These are phyloP conservation scores for Diabrotica undecimpunctata DNA, from an alignment of 1,140 invertebrate species.

Conservation along the genomic window DNA sequence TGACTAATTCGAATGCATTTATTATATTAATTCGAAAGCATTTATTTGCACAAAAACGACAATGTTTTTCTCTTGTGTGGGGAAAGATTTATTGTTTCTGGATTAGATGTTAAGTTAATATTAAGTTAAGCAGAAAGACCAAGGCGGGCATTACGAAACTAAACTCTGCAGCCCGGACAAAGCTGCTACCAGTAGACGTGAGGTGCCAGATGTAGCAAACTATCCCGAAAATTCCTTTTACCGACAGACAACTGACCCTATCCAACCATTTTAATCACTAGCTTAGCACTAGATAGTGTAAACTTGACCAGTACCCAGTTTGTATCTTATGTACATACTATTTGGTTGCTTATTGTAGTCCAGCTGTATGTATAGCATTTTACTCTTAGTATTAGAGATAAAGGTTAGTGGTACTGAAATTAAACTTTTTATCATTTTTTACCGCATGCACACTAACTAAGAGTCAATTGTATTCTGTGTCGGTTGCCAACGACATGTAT, in stretches of 20 bases:
- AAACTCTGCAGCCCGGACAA: conserved; percentile 16
- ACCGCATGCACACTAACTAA: conserved; percentile 44
- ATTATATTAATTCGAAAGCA: no score
- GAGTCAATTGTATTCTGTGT: conserved; percentile 47
- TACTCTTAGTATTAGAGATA: conserved; percentile 43
- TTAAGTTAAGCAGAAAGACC: no score
- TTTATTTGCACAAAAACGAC: no score
- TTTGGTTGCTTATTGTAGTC: conserved; percentile 46
- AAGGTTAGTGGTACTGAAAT: conserved; percentile 47
- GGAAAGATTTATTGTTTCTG: no score
- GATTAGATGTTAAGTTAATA: no score
- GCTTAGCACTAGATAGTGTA: conserved; percentile 44
- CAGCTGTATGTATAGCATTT: conserved; percentile 49
- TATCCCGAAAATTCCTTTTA: conserved; percentile 15
- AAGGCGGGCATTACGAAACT: no score
- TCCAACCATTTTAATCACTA: conserved; percentile 30
- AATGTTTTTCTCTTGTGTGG: no score
- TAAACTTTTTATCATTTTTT: conserved; percentile 39
- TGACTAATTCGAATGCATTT: no score
- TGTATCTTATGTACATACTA: conserved; percentile 41
- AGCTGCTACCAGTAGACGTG: conserved; percentile 20
- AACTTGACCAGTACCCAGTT: conserved; percentile 40
- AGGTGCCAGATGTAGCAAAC: conserved; percentile 21
- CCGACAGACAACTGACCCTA: conserved; percentile 17
- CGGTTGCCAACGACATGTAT: conserved; percentile 40